These are phyloP conservation scores for Sorex araneus DNA, from an alignment of 2,113 vertebrate species.

Conservation along the genomic window DNA sequence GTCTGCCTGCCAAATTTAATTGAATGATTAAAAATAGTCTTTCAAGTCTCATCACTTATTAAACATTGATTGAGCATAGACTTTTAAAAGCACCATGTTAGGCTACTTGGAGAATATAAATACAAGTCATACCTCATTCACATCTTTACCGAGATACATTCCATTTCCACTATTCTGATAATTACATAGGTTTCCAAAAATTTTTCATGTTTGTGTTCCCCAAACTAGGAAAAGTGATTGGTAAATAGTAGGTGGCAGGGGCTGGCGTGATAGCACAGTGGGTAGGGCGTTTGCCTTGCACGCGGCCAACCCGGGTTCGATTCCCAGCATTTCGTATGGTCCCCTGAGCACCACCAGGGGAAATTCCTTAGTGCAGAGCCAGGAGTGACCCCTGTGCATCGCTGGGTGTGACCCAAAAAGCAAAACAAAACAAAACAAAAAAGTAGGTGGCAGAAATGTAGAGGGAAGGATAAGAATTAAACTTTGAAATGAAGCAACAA, in stretches of 20 bases:
- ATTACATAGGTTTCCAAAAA: not conserved
- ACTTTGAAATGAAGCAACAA: not conserved
- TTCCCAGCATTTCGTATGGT: no score
- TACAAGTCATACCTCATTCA: not conserved
- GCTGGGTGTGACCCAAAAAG: no score
- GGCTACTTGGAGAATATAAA: not conserved
- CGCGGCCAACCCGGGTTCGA: no score
- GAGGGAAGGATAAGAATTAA: not conserved
- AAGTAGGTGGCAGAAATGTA: not conserved
- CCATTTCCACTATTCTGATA: not conserved
- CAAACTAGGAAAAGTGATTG: not conserved
- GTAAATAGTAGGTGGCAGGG: not conserved
- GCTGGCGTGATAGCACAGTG: no score
- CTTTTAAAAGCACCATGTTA: not conserved
- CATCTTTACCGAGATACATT: not conserved
- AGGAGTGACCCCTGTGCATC: no score
- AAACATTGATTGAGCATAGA: not conserved
- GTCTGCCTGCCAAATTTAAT: conserved; percentile 15
- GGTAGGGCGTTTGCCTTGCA: no score
- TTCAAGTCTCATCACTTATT: conserved; percentile 46
- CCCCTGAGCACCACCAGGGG: no score
- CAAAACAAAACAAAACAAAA: no score
- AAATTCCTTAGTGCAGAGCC: no score
- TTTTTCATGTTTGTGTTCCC: not conserved
- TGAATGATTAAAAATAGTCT: not conserved